Base-by-base conservation (phyloP, 1,140 invertebrate species). In the Neelides sp. region DNA sequence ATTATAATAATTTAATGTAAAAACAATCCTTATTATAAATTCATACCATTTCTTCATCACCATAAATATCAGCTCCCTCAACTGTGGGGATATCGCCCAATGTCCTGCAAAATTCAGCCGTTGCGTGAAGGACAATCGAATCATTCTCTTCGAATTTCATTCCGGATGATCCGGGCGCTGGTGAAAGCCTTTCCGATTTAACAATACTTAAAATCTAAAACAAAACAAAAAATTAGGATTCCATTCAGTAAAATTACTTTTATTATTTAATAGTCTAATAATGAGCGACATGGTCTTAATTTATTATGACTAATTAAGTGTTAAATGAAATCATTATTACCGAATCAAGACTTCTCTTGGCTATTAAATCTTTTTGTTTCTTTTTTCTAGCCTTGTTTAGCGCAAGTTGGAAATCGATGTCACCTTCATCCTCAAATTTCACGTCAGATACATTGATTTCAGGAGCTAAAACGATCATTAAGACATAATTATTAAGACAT, bases 91-190 rank as follows among this genome's bases (percentile, higher is more conserved):
- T 93, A 66, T 96, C 91, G 20, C 93, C 90, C 2, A 98, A 71
- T 32, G 89, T 92, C 57, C 93, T 76, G 67, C 93, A 97, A 73
- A 97, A 98, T 72, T 98, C 94, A 1, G 91, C 90, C 0, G 91
- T 96, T 12, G 89, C 80, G 72, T 97, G 93, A 26, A 97, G 68
- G 26, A 87, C 76, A 58, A 97, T 93, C 53, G 66, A 65, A 4
- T 52, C 34, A 17, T 42, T 52, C 26, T 57, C 46, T 27, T 30
- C 36, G 41, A 30, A 17, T 50, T 46, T 51, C 19, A 12, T n/a
- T 7, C 12, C 4, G n/a, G 32, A 10, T 22, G 20, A 12, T 13
- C 35, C 41, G 19, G 52, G 49, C n/a, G 32, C 32, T 28, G 27
- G 15, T 24, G 4, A 3, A 10, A 36, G 19, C 8, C 17, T 4